phyloP scores from a whole-genome alignment of 2,113 vertebrate genomes.

The Spizaetus ornatus region DNA sequence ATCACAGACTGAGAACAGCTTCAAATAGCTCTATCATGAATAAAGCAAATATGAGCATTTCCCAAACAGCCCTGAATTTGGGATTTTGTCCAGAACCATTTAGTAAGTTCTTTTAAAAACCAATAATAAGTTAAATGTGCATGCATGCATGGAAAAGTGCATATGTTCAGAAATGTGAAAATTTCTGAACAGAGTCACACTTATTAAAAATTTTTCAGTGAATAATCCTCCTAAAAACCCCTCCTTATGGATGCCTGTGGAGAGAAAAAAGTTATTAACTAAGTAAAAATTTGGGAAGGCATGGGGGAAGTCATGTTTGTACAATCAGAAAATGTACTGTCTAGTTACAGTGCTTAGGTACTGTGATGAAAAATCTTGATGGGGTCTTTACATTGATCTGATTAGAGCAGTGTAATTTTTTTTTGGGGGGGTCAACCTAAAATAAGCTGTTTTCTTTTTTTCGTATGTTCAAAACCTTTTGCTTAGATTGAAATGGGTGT shows the following conservation, averaged over 20 bases:
- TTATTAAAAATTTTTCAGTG: not conserved
- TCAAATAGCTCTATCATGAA: not conserved
- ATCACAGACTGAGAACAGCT: not conserved
- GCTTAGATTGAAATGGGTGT: not conserved
- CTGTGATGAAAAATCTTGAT: not conserved
- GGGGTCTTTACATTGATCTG: not conserved
- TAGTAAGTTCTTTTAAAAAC: not conserved
- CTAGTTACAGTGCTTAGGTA: not conserved
- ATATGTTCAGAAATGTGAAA: not conserved
- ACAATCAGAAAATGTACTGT: not conserved
- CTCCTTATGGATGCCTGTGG: not conserved
- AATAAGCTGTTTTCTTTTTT: not conserved
- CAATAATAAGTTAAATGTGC: not conserved
- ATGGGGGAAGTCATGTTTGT: not conserved
- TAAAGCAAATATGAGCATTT: not conserved
- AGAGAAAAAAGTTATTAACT: not conserved
- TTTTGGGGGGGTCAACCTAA: not conserved
- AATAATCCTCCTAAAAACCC: not conserved
- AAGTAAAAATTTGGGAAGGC: not conserved
- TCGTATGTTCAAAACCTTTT: not conserved
- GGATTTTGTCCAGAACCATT: not conserved
- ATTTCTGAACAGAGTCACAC: not conserved
- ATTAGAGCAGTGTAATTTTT: not conserved
- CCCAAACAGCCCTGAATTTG: not conserved
- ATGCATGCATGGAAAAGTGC: not conserved